Evolutionary conservation across 2,113 vertebrate species (phyloP), one percentile per base, ranked within the genome.

Genomic region (Willisornis vidua): DNA sequence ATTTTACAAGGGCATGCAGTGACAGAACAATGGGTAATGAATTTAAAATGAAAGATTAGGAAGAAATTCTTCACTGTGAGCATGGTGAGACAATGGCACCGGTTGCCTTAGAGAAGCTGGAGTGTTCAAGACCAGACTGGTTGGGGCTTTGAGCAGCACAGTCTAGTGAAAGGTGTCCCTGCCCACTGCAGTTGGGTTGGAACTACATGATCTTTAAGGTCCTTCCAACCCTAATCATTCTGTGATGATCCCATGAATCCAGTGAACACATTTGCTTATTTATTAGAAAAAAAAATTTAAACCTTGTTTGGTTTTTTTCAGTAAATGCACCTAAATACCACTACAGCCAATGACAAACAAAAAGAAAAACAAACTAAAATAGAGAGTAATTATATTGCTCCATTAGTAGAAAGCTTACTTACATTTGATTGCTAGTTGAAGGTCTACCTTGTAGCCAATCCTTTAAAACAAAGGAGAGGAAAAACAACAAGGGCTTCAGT

Each of bases 401-500:
- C 22, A 31, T 15, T 10, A 55, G 12, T 33, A 89, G 79, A 87
- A 90, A 71, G 57, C 31, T 97, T 96, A 99, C 99, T 99, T 98
- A 99, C 99, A 99, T 98, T 97, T 98, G 98, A 98, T 96, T 98
- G 87, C 98, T 98, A 84, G 98, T 99, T 80, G 98, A 98, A 61
- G 98, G 98, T 97, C 98, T 99, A 73, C 98, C 98, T 97, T 99
- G 99, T 92, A 98, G 97, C 98, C 98, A 98, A 95, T 99, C 98
- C 99, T 99, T 96, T 35, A 97, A 94, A 94, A 85, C 10, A 94
- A 95, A 92, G 81, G 93, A 93, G 86, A 97, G 9, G 35, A 94
- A 84, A 61, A 65, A 45, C 67, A 91, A 93, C 68, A 14, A 33
- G 28, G 7, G 51, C 24, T 86, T 92, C 85, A 59, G 31, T 70